Conservation (phyloP, 2,797 vertebrate genomes). For the Urocyon cinereoargenteus region DNA sequence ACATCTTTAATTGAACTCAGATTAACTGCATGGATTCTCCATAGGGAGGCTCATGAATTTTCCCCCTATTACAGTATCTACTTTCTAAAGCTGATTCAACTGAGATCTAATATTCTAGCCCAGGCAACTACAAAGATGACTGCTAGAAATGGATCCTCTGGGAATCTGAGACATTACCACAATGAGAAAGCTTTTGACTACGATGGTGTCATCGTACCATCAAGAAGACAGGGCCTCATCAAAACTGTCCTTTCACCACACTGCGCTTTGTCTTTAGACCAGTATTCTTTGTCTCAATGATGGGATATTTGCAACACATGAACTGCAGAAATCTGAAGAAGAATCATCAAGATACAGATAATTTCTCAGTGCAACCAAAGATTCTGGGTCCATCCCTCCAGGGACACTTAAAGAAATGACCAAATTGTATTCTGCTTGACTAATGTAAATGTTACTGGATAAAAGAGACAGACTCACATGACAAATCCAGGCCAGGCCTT, state of each 20-base stretch:
- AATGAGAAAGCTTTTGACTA: not conserved
- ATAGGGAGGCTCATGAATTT: not conserved
- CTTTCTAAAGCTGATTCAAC: not conserved
- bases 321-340: not conserved
- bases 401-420: conserved; percentile 17
- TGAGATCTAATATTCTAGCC: conserved; percentile 35
- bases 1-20: not conserved
- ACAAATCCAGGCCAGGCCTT: not conserved
- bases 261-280: not conserved
- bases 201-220: not conserved
- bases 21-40: conserved; percentile 32
- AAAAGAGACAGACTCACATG: not conserved
- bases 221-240: not conserved
- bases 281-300: not conserved
- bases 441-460: not conserved
- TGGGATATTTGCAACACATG: not conserved
- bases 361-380: not conserved
- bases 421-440: not conserved
- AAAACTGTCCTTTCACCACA: not conserved
- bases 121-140: not conserved
- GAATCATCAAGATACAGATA: not conserved
- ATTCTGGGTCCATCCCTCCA: not conserved
- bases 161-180: not conserved
- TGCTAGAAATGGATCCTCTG: not conserved
- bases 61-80: not conserved